Evolutionary conservation across 35 echinoderm and acorn worm genomes (phyloP).

Genomic region (Stichopus chloronotus): DNA sequence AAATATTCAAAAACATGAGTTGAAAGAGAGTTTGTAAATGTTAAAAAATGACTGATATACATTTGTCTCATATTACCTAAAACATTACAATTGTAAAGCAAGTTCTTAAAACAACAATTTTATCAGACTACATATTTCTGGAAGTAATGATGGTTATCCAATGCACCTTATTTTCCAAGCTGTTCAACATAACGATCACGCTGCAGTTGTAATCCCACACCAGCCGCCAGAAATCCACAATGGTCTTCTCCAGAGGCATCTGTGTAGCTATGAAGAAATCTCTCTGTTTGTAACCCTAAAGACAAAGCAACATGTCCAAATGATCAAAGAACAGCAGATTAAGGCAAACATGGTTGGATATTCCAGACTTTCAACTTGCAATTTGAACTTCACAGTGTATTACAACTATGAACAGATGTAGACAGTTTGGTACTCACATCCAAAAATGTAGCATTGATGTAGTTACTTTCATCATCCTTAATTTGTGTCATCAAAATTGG

Average conservation of each 20-base stretch:
- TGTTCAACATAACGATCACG: slow-evolving; percentile 83
- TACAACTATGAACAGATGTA: too few species aligned
- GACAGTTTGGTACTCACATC: too few species aligned
- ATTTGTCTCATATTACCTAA: too few species aligned
- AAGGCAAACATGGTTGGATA: background rate
- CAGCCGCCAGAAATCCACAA: slow-evolving; percentile 91
- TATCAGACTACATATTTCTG: too few species aligned
- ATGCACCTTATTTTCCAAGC: slow-evolving; percentile 54
- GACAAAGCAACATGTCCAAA: slow-evolving; percentile 22
- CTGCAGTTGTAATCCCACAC: slow-evolving; percentile 76
- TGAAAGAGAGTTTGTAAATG: background rate
- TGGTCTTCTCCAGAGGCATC: slow-evolving; percentile 76
- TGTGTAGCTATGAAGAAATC: slow-evolving; percentile 81
- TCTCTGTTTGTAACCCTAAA: slow-evolving; percentile 76
- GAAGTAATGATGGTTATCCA: background rate
- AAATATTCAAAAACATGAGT: background rate
- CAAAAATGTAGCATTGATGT: background rate
- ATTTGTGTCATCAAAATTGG: background rate
- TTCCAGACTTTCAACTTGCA: too few species aligned
- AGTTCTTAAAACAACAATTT: too few species aligned
- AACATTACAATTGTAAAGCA: too few species aligned
- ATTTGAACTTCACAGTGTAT: too few species aligned
- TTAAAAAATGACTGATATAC: too few species aligned
- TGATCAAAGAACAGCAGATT: too few species aligned
- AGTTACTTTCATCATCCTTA: background rate